Evolutionary conservation across 2,888 invertebrate genomes (phyloP).

Genomic region (Zaprionus lineosus): DNA sequence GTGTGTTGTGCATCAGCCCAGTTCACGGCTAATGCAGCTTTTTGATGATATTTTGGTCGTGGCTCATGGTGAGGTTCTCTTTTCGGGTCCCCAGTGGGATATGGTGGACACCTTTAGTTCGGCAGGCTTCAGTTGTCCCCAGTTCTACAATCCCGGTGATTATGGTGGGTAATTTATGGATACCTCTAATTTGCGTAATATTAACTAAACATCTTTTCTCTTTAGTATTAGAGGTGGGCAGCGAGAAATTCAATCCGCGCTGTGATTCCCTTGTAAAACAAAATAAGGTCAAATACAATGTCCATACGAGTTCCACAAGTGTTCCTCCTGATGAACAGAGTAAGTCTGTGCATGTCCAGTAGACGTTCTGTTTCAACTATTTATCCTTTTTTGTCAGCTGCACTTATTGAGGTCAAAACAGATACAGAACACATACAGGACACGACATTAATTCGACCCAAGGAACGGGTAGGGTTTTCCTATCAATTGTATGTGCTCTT

Average conservation of each 20-base stretch:
- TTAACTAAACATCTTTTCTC: not conserved
- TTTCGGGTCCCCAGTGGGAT: slow-evolving; percentile 89
- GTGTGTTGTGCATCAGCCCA: slow-evolving; percentile 95
- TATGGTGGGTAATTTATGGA: slow-evolving; percentile 85
- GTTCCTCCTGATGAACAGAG: slow-evolving; percentile 53
- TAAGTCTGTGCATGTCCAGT: slow-evolving; percentile 39
- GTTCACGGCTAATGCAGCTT: slow-evolving; percentile 91
- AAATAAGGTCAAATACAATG: slow-evolving; percentile 53
- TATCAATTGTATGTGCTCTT: slow-evolving; percentile 84
- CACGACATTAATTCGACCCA: slow-evolving; percentile 45
- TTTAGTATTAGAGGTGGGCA: slow-evolving; percentile 85
- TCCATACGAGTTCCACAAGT: slow-evolving; percentile 17
- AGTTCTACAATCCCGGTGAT: slow-evolving; percentile 95
- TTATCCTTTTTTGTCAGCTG: slow-evolving; percentile 57
- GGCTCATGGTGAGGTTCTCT: slow-evolving; percentile 89
- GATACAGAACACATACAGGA: not conserved
- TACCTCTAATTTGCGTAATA: not conserved
- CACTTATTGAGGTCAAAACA: slow-evolving; percentile 35
- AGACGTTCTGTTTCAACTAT: slow-evolving; percentile 24
- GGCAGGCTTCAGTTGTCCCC: slow-evolving; percentile 89
- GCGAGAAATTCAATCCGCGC: slow-evolving; percentile 63
- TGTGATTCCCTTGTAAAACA: slow-evolving; percentile 84
- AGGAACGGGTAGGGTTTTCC: slow-evolving; percentile 79
- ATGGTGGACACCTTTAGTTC: slow-evolving; percentile 89
- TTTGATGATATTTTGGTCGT: slow-evolving; percentile 93